phyloP scores from a whole-genome alignment of 64 coral and sea anemone species.

The Anthopleura sola region DNA sequence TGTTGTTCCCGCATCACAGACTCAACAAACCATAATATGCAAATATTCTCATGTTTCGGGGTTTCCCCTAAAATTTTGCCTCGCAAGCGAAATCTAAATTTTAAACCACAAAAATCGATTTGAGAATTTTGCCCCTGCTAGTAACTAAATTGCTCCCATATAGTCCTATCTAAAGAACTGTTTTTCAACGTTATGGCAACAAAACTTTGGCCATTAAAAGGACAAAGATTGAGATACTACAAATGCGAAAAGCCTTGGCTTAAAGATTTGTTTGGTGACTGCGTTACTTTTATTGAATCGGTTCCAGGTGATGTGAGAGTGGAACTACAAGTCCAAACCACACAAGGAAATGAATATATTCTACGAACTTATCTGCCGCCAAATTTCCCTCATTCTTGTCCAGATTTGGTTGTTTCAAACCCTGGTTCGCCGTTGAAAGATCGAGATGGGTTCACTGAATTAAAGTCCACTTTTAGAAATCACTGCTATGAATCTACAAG shows the following conservation, averaged over 20 bases:
- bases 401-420: background rate
- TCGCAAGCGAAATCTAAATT: background rate
- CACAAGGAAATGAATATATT: background rate
- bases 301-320: background rate
- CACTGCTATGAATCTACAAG: background rate
- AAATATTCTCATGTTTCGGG: background rate
- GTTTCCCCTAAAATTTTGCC: slow-evolving; percentile 1
- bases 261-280: background rate
- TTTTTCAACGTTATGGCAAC: background rate
- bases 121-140: background rate
- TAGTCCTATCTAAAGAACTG: no score
- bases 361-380: background rate
- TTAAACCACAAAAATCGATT: no score
- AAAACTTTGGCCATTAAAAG: background rate
- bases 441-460: background rate
- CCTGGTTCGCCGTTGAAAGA: slow-evolving; percentile 3
- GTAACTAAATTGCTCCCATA: background rate
- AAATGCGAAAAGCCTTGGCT: background rate
- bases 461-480: background rate
- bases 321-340: background rate
- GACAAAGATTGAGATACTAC: background rate
- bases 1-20: no score
- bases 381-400: background rate
- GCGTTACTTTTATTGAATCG: background rate
- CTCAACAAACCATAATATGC: background rate